These are phyloP conservation scores for Cyprinella venusta DNA, from an alignment of 2,797 vertebrate genomes.

Conservation along the genomic window DNA sequence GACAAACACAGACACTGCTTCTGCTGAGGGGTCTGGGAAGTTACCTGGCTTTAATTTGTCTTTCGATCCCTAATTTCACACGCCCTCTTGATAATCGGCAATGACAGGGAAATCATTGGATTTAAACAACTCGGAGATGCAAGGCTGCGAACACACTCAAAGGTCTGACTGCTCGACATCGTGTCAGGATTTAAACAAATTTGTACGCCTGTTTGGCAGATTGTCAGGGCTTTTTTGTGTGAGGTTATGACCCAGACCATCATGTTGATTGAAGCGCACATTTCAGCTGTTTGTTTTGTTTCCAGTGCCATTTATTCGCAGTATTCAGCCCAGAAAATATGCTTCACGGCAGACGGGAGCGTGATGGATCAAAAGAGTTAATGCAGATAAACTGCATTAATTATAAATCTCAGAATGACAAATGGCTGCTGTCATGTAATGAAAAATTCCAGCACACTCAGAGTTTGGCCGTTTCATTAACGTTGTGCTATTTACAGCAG, in stretches of 20 bases:
- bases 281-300: conserved; percentile 34
- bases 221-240: neutral
- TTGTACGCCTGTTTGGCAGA: conserved; percentile 12
- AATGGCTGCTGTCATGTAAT: conserved; percentile 63
- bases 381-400: conserved; percentile 65
- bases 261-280: conserved; percentile 4
- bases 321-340: conserved; percentile 38
- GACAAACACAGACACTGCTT: conserved; percentile 29
- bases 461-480: conserved; percentile 54
- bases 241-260: conserved; percentile 24
- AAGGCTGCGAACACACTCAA: neutral
- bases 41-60: conserved; percentile 26
- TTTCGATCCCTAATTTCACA: neutral
- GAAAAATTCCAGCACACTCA: conserved; percentile 55
- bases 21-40: neutral
- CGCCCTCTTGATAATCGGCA: neutral
- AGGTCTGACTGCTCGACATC: neutral
- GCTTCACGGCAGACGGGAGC: conserved; percentile 51
- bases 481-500: conserved; percentile 52
- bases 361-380: conserved; percentile 63
- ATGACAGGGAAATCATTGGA: conserved; percentile 6
- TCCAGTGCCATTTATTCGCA: conserved; percentile 26
- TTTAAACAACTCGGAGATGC: conserved; percentile 12
- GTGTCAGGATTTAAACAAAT: neutral
- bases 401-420: conserved; percentile 63